Evolutionary conservation across 2,113 vertebrate genomes (phyloP).

Genomic region (Elaphurus davidianus): DNA sequence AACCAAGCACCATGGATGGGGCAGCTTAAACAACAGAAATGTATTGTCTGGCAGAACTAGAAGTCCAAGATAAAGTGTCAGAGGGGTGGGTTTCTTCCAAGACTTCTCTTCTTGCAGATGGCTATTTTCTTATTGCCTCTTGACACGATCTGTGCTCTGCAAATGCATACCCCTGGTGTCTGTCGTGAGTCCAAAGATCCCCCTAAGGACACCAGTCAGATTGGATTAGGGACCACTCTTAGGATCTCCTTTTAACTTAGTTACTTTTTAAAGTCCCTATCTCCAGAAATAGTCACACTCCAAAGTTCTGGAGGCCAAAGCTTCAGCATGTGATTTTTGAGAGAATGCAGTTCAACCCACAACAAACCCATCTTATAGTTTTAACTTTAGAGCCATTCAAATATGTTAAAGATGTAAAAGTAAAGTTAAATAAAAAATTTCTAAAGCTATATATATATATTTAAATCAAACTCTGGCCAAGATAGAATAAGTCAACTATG

Average conservation of each 20-base stretch:
- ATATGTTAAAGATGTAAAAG: not conserved
- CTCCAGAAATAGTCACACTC: not conserved
- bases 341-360: not conserved
- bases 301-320: not conserved
- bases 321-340: not conserved
- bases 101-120: not conserved
- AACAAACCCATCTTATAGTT: not conserved
- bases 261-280: not conserved
- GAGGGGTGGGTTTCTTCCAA: not conserved
- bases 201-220: too few species aligned
- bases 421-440: not conserved
- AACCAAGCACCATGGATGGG: accelerated
- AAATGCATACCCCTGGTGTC: accelerated
- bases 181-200: too few species aligned
- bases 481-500: not conserved
- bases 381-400: not conserved
- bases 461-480: not conserved
- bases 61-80: not conserved
- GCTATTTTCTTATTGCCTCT: accelerated
- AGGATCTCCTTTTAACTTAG: not conserved
- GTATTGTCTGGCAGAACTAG: not conserved
- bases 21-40: not conserved
- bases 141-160: accelerated
- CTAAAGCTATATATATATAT: not conserved
- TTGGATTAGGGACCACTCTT: accelerated